A percentile compares a stretch with the other conserved stretches of the same genome.
These are phyloP conservation scores for Anagyrus pseudococci DNA, from an alignment of 2,888 invertebrate species.

Conservation along the genomic window DNA sequence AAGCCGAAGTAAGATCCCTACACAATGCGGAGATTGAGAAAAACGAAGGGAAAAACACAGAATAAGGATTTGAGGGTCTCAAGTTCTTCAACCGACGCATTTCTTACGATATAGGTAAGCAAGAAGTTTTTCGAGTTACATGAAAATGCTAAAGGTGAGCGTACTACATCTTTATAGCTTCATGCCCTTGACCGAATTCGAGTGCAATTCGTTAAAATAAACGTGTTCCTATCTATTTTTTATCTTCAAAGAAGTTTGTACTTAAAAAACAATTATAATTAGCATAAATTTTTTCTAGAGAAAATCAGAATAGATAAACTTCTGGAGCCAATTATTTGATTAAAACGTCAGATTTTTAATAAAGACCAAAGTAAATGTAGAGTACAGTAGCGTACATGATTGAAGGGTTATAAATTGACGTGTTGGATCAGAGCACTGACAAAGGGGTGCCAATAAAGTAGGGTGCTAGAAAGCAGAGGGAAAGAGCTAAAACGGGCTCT, in stretches of 20 bases:
- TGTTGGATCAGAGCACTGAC: conserved; percentile 7
- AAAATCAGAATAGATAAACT: too few relatives aligned
- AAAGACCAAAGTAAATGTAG: too few relatives aligned
- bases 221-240: too few relatives aligned
- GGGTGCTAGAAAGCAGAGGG: not conserved
- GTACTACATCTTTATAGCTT: too few relatives aligned
- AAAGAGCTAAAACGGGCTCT: too few relatives aligned
- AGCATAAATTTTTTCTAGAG: too few relatives aligned
- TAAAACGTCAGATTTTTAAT: too few relatives aligned
- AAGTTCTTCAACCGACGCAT: conserved; percentile 44
- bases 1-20: conserved; percentile 14
- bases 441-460: conserved; percentile 13
- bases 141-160: conserved; percentile 37
- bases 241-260: too few relatives aligned
- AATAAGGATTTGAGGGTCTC: conserved; percentile 38
- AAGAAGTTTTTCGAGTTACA: conserved; percentile 42
- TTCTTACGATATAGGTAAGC: conserved; percentile 37
- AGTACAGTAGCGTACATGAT: not conserved
- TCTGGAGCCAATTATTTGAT: too few relatives aligned
- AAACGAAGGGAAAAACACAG: not conserved
- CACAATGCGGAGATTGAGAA: conserved; percentile 16
- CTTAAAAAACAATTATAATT: too few relatives aligned
- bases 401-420: conserved; percentile 38
- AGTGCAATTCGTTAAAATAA: too few relatives aligned
- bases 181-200: too few relatives aligned